Evolutionary conservation across 2,113 vertebrate species (phyloP), one percentile per base, ranked within the genome.

Genomic region (Mormyrus lacerda): DNA sequence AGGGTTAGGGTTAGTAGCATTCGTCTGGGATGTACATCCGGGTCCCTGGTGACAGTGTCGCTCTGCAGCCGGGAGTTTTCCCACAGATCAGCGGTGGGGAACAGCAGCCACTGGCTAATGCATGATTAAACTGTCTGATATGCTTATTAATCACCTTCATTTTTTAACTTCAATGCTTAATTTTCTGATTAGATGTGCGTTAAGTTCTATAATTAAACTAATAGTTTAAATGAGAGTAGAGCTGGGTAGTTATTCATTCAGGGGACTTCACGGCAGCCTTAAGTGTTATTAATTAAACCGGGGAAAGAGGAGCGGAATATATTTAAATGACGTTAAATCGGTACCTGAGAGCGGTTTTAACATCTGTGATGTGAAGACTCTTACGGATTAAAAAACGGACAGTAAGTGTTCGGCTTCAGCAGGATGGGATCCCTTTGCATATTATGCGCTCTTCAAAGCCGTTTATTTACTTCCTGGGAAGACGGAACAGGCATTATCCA

Each of bases 201-300:
- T 91, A 79, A 89, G 92, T 95, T 94, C 94, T 95, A 61, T 87
- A 95, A 96, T 95, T 96, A 94, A 96, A 95, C 91, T 93, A 95
- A 95, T 93, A 91, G 90, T 92, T 93, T 94, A 92, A 93, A 94
- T 95, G 94, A 96, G 95, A 95, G 95, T 95, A 92, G 89, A 93
- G 93, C 65, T 87, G 15, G 93, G 94, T 93, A 93, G 91, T 95
- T 90, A 90, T 92, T 95, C 93, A 94, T 93, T 90, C 89, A 91
- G 90, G 48, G 91, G 92, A 92, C 93, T 92, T 92, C 91, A 90
- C 92, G 92, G 92, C 91, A 92, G 83, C 73, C 35, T 90, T 90
- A 89, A 91, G 90, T 91, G 93, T 91, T 93, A 93, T 92, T 94
- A 94, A 94, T 89, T 89, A 69, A 58, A 61, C 55, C 89, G 8